Evolutionary conservation across 2,113 vertebrate species (phyloP).

Genomic region (Perognathus longimembris): DNA sequence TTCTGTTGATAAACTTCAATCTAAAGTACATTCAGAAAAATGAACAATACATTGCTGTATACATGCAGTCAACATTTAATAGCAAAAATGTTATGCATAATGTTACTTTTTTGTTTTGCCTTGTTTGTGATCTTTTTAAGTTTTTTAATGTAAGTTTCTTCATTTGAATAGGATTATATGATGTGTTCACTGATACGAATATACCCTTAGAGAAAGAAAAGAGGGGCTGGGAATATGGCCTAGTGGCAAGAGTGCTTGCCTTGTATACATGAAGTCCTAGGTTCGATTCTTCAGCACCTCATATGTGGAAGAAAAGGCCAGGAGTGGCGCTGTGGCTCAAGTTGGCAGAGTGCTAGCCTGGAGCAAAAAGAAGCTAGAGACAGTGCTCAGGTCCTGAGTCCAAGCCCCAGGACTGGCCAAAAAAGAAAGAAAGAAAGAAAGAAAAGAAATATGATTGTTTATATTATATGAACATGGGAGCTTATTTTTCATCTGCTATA

Average conservation of each 20-base stretch:
- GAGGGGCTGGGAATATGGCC: no score
- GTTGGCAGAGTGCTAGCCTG: no score
- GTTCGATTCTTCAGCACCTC: no score
- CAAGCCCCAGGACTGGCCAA: no score
- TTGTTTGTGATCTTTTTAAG: neutral
- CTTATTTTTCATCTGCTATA: slow-evolving; percentile 48
- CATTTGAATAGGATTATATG: slow-evolving; percentile 23
- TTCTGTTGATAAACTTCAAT: slow-evolving; percentile 49
- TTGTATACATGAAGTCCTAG: no score
- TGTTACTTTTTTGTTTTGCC: neutral
- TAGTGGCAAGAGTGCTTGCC: no score
- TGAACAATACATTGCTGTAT: neutral
- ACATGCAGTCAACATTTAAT: slow-evolving; percentile 21
- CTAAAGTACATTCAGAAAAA: slow-evolving; percentile 39
- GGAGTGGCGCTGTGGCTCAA: no score
- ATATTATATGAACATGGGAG: slow-evolving; percentile 20
- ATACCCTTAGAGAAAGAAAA: slow-evolving; percentile 23
- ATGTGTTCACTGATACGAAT: slow-evolving; percentile 37
- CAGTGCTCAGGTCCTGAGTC: no score
- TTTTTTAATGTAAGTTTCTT: slow-evolving; percentile 19
- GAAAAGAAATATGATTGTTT: neutral
- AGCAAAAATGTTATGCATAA: slow-evolving; percentile 2
- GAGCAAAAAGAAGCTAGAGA: no score
- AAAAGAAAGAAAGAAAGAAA: no score
- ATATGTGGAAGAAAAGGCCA: no score